These are phyloP conservation scores for Phlogophora meticulosa DNA, from an alignment of 2,888 invertebrate genomes.

Conservation along the genomic window DNA sequence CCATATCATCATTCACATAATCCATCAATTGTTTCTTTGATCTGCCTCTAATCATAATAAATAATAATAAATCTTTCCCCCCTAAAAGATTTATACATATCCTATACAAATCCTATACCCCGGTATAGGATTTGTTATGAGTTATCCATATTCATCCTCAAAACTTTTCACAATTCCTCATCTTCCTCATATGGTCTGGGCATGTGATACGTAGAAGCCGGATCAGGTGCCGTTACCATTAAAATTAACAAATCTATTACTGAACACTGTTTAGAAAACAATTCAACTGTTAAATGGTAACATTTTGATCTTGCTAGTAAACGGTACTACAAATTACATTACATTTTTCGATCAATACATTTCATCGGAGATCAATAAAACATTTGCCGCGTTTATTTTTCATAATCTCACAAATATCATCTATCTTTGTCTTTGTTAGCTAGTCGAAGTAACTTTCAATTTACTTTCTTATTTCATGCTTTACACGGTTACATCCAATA, in stretches of 20 bases:
- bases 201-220: too few species aligned
- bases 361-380: conserved; percentile 56
- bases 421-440: conserved; percentile 67
- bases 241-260: conserved; percentile 8
- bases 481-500: conserved; percentile 58
- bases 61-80: too few species aligned
- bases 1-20: too few species aligned
- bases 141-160: too few species aligned
- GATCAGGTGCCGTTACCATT: not conserved
- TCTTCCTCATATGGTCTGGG: too few species aligned
- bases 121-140: too few species aligned
- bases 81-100: too few species aligned
- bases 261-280: conserved; percentile 16
- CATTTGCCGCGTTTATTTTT: conserved; percentile 58
- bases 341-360: conserved; percentile 45
- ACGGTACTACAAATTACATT: conserved; percentile 25
- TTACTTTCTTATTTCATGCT: conserved; percentile 71
- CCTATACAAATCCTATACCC: too few species aligned
- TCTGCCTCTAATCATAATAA: too few species aligned
- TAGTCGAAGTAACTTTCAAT: conserved; percentile 71
- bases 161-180: too few species aligned
- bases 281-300: conserved; percentile 15
- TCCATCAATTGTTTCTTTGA: too few species aligned
- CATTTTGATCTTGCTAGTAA: conserved; percentile 13
- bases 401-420: conserved; percentile 64